Conservation (phyloP, 2,797 vertebrate species). For the Sorex maritimensis region DNA sequence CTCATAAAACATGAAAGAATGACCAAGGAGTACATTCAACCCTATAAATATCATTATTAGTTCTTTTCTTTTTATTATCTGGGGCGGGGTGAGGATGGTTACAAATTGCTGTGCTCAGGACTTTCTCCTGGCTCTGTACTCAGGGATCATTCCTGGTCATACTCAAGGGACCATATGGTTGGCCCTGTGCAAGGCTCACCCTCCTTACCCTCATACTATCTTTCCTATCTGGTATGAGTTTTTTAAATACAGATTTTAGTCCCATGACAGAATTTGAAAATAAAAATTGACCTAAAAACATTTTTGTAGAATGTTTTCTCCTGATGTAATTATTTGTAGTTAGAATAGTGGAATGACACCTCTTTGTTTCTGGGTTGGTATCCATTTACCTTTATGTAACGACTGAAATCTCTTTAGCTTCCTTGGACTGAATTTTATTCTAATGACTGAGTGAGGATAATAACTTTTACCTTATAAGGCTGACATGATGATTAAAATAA, state of each 20-base stretch:
- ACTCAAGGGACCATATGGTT: too few relatives aligned
- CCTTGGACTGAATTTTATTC: background rate
- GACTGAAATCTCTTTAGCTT: background rate
- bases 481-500: background rate
- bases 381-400: background rate
- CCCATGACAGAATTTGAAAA: background rate
- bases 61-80: background rate
- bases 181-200: too few relatives aligned
- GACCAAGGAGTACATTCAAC: background rate
- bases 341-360: background rate
- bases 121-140: too few relatives aligned
- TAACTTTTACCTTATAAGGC: constrained; percentile 4
- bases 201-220: too few relatives aligned
- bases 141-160: too few relatives aligned
- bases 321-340: background rate
- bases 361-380: background rate
- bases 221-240: too few relatives aligned
- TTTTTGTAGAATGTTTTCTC: background rate
- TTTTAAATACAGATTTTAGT: background rate
- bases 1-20: background rate
- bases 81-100: too few relatives aligned
- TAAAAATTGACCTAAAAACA: background rate
- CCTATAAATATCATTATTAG: background rate
- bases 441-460: background rate
- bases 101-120: too few relatives aligned